phyloP scores from a whole-genome alignment of 1,140 invertebrate species.

The Melitaea cinxia region DNA sequence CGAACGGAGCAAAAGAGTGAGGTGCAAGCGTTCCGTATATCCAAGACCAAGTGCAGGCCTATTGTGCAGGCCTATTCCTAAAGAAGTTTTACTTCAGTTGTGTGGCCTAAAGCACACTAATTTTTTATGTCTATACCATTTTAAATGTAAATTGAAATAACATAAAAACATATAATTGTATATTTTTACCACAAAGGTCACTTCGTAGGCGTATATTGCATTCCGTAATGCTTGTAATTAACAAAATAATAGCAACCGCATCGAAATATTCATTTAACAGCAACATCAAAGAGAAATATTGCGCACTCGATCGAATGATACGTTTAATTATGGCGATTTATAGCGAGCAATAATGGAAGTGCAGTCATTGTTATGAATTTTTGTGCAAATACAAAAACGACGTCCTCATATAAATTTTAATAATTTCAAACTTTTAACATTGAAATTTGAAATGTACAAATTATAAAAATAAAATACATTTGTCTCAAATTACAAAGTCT shows the following conservation, averaged over 20 bases:
- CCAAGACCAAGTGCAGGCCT: too few species aligned
- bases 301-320: slow-evolving; percentile 55
- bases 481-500: too few species aligned
- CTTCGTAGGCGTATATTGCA: slow-evolving; percentile 27
- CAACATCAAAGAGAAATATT: slow-evolving; percentile 64
- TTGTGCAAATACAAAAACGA: slow-evolving; percentile 25
- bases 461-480: too few species aligned
- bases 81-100: background rate
- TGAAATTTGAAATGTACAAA: too few species aligned
- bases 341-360: slow-evolving; percentile 29
- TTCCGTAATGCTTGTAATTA: slow-evolving; percentile 61
- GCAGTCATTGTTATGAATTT: slow-evolving; percentile 30
- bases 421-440: too few species aligned
- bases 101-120: background rate
- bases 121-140: too few species aligned
- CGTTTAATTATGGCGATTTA: slow-evolving; percentile 57
- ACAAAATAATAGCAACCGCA: slow-evolving; percentile 55
- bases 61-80: too few species aligned
- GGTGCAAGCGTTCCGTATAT: too few species aligned
- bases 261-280: slow-evolving; percentile 50
- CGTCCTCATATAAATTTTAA: background rate
- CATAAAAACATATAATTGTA: background rate
- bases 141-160: too few species aligned
- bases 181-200: slow-evolving; percentile 1
- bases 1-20: too few species aligned